Base-by-base conservation (phyloP, 2,888 invertebrate species). In the Hypsopygia costalis region DNA sequence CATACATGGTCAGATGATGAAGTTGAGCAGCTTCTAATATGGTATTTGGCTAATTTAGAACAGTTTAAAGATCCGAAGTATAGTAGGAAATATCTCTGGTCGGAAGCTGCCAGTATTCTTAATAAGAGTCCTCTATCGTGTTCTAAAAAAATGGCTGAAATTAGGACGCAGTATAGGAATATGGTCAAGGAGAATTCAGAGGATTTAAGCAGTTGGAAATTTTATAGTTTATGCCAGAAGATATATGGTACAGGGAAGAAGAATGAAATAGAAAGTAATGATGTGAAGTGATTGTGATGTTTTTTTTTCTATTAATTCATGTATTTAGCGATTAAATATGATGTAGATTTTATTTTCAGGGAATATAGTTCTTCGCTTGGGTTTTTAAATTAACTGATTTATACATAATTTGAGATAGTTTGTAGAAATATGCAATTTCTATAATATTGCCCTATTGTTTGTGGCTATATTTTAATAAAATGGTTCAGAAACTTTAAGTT, bases 41-140 rank as follows among this genome's bases (percentile, higher is more conserved):
- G 86, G 86, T 88, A 86, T 54, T 49, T 86, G 39, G 69, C 71
- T 0, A 82, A 86, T 58, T 63, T 86, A 49, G 85, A 86, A 1
- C 83, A 83, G 46, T 88, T 88, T 44, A 88, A 86, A 43, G 85
- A 85, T 37, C 81, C 87, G 0, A 85, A 83, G 50, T 83, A 69
- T 25, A 74, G 81, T 0, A 53, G 81, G 0, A 81, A 76, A 6
- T 85, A 82, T 11, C 51, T 88, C 0, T 88, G 87, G 87, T 68
- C 77, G 57, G 85, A 87, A 30, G 76, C 73, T 0, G 72, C 83
- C 0, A 55, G 63, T 9, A 66, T 79, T 32, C 46, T 86, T 3
- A 66, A 64, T n/a, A 81, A 81, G 41, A 81, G 71, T 36, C 76
- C 87, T 0, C 47, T 82, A 11, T 69, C 62, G 9, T 88, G 87